Evolutionary conservation across 37 sponge, comb jelly and placozoan genomes (phyloP).

Genomic region (Diacarnus erythraeanus): DNA sequence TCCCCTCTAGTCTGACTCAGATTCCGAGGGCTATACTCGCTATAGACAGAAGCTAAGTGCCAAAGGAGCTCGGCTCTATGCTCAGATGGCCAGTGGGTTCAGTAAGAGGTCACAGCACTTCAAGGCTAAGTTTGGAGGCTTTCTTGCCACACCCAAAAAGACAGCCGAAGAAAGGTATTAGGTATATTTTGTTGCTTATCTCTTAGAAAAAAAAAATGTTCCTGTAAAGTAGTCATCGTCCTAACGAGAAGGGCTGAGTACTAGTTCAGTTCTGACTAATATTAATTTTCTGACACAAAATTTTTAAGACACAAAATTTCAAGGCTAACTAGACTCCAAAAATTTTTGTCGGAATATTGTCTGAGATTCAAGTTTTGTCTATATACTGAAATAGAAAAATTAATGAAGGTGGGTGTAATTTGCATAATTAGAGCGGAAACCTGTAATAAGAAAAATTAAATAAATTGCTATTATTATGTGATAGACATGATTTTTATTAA

Average conservation of each 20-base stretch:
- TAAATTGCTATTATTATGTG: too few species aligned
- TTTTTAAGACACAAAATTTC: too few species aligned
- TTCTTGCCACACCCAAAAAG: slow-evolving; percentile 28
- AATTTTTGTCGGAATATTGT: too few species aligned
- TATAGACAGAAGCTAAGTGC: slow-evolving; percentile 39
- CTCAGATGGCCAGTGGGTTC: slow-evolving; percentile 47
- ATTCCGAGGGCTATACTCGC: slow-evolving; percentile 47
- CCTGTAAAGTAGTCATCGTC: too few species aligned
- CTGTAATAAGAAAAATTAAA: background rate
- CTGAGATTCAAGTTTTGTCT: too few species aligned
- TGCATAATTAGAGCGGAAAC: background rate
- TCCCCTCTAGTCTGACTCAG: slow-evolving; percentile 46
- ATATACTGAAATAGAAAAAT: background rate
- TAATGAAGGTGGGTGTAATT: background rate
- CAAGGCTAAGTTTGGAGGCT: slow-evolving; percentile 18
- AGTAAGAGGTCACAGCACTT: slow-evolving; percentile 50
- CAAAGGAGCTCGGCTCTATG: slow-evolving; percentile 64
- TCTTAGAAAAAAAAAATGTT: background rate
- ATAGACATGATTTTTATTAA: too few species aligned
- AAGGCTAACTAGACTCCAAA: too few species aligned
- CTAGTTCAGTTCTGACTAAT: too few species aligned
- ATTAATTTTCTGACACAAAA: too few species aligned
- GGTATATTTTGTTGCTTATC: background rate
- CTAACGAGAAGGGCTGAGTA: too few species aligned
- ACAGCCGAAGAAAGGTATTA: slow-evolving; percentile 31